Conservation (phyloP, 2,113 vertebrate genomes). For the Silurus glanis region DNA sequence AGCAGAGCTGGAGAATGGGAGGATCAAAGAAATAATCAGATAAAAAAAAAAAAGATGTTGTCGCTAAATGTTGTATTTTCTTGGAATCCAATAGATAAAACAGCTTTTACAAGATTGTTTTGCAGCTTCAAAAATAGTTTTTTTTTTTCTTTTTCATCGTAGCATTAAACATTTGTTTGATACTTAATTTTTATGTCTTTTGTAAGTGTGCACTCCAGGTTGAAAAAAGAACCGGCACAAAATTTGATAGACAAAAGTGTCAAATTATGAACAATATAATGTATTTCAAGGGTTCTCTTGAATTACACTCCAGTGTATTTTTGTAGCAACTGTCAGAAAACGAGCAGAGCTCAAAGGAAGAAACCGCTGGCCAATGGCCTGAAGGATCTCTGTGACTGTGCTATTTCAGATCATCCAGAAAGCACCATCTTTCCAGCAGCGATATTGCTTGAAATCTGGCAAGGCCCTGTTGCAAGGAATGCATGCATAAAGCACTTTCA, state of each 20-base stretch:
- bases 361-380: not conserved
- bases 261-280: not conserved
- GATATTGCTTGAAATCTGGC: conserved; percentile 40
- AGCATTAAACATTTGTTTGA: not conserved
- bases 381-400: conserved; percentile 36
- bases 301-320: not conserved
- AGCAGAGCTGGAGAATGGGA: conserved; percentile 29
- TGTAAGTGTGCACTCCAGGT: not conserved
- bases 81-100: not conserved
- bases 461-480: conserved; percentile 46
- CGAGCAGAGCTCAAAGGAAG: conserved; percentile 21
- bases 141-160: not conserved
- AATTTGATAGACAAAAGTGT: not conserved
- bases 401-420: conserved; percentile 24
- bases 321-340: not conserved
- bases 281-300: not conserved
- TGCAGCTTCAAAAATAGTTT: not conserved
- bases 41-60: conserved; percentile 6
- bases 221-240: not conserved
- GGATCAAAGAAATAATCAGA: conserved; percentile 38
- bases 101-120: not conserved
- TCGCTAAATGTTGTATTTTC: not conserved
- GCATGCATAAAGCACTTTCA: conserved; percentile 57
- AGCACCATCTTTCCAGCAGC: not conserved
- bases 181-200: not conserved